Base-by-base conservation (phyloP, 2,888 invertebrate genomes). In the Aleiodes leptofemur region DNA sequence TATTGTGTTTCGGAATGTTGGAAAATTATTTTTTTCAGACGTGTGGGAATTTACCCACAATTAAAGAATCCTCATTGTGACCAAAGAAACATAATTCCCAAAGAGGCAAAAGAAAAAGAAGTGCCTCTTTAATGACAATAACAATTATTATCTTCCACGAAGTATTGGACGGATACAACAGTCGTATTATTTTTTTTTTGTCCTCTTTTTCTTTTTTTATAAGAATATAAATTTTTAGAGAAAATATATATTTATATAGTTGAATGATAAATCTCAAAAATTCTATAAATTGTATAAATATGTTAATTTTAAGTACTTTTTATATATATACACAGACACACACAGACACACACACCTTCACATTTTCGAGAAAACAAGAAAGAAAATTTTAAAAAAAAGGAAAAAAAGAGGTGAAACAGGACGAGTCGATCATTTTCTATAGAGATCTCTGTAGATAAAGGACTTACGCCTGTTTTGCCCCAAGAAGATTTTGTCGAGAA, bases 11-110 rank as follows among this genome's bases (percentile, higher is more conserved):
- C 70, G 78, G 76, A 80, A 80, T 81, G 74, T 82, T 81, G 83
- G 82, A 80, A 80, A 82, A 83, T 78, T 23, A n/a, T 23, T 80
- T 83, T 83, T 83, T 83, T 82, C 51, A 68, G 23, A 64, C 43
- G 64, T 85, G 84, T 89, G 89, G 87, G 88, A 89, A 89, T 86
- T 89, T 89, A 89, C 89, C 87, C 89, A 89, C 89, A 87, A 89
- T 89, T 89, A 89, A 69, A 88, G 82, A 86, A 78, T 85, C 81
- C 81, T 77, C 82, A 85, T 86, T 82, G 85, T 83, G 81, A 83
- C 82, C 79, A 84, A 86, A 83, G 84, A 85, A 84, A 86, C 86
- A 83, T 84, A 85, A 85, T 86, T 85, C 86, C 84, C 86, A 86
- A 85, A 86, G 86, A 84, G 83, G 84, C 84, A 87, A 85, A 85